Percentiles rank a stretch among this genome's conserved stretches.
phyloP scores from a whole-genome alignment of 1,140 invertebrate genomes.

The Pseudachorutes palmiensis region DNA sequence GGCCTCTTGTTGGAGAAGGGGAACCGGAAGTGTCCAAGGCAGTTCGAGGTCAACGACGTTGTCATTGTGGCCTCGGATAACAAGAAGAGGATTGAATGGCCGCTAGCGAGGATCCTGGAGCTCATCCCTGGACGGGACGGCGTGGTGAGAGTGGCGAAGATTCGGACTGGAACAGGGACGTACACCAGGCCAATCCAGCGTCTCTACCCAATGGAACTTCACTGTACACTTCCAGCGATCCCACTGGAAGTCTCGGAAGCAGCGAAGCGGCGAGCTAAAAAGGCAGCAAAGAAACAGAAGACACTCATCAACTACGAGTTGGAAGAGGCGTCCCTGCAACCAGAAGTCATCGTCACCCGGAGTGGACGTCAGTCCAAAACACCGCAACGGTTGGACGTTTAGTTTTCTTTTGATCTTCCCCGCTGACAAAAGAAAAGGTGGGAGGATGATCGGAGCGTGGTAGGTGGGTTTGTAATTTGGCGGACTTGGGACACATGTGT shows the following conservation, averaged over 20 bases:
- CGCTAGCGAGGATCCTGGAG: constrained; percentile 15
- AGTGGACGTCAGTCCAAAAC: not conserved
- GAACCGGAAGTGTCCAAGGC: not conserved
- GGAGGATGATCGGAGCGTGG: no score
- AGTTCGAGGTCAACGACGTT: constrained; percentile 20
- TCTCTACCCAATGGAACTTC: constrained; percentile 30
- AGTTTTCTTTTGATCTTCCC: not conserved
- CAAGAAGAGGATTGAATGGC: constrained; percentile 23
- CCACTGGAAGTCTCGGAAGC: not conserved
- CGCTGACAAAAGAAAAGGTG: constrained; percentile 16
- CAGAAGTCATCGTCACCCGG: not conserved
- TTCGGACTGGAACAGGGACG: constrained; percentile 6
- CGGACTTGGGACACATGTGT: no score
- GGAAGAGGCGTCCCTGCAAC: not conserved
- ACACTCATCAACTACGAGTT: not conserved
- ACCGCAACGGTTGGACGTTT: not conserved
- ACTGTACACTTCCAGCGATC: not conserved
- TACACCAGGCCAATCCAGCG: constrained; percentile 22
- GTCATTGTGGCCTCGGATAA: constrained; percentile 22
- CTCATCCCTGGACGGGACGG: constrained; percentile 21
- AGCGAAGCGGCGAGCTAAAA: not conserved
- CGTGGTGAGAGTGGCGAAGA: constrained; percentile 2
- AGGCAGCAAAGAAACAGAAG: not conserved
- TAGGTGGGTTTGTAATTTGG: no score
- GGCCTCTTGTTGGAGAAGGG: not conserved